Evolutionary conservation across 2,113 vertebrate genomes (phyloP), one percentile per base, ranked within the genome.

Genomic region (Phodopus roborovskii): DNA sequence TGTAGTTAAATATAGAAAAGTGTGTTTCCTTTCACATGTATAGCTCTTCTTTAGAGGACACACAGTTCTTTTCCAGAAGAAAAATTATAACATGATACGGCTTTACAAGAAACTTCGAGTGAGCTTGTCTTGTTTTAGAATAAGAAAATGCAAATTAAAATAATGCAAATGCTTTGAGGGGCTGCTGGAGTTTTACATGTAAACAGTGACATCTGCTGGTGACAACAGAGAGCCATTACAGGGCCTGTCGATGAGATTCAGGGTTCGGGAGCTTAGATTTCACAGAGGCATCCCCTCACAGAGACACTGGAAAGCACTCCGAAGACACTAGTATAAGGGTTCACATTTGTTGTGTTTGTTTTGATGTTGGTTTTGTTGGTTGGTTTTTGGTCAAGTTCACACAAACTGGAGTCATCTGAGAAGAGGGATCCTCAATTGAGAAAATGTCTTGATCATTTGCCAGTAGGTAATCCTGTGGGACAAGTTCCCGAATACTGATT

Each of bases 181-280:
- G 36, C 9, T 26, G 1, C 85, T 95, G 91, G 53, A 70, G 58
- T 96, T 95, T 88, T 79, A 48, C 77, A 42, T 94, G 94, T 78
- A 56, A 93, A 96, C 53, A 96, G 88, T 92, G 97, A 95, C 97
- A 97, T 68, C 97, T 97, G 92, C 95, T 97, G 97, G 97, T 92
- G 3, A 62, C 17, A 36, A 89, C 0, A 7, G 11, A 56, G 22
- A 81, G 64, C 56, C 1, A 1, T 39, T 28, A 3, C 12, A 5
- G 4, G 24, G 45, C 58, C 7, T 17, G 5, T 16, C 7, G 11
- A 39, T 2, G 6, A 53, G 66, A 77, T 75, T 83, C 26, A 3
- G 33, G 13, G 17, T 42, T 56, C n/a, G n/a, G n/a, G 50, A 84
- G 30, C 20, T 26, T 5, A 28, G 39, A 58, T 20, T 36, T 75